Conservation (phyloP, 2,113 vertebrate genomes). For the Melanerpes aurifrons region DNA sequence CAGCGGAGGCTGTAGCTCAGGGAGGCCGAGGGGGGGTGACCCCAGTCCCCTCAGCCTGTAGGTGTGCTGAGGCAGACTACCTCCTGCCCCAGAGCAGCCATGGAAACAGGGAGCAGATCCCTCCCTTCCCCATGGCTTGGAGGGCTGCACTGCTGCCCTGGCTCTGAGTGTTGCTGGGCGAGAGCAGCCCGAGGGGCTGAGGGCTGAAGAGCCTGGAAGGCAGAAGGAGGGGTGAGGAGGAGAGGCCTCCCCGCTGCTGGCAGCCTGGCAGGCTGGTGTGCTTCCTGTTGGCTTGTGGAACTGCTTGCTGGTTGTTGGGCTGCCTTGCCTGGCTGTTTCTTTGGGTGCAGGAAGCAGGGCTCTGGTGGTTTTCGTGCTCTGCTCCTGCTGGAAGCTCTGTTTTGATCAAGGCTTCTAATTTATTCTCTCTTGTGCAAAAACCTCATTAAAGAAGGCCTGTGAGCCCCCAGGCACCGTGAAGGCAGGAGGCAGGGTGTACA, state of each 20-base stretch:
- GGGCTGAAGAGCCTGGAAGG: fast-evolving
- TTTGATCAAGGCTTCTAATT: conserved; percentile 23
- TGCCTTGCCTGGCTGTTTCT: neutral
- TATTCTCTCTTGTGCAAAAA: conserved; percentile 3
- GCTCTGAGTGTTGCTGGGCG: neutral
- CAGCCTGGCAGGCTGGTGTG: neutral
- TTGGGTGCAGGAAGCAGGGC: neutral
- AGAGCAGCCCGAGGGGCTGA: fast-evolving
- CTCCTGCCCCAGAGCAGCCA: neutral
- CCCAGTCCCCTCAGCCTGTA: fast-evolving
- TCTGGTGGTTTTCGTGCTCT: neutral
- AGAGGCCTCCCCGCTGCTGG: fast-evolving
- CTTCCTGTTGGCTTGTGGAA: neutral
- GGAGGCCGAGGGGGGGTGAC: neutral
- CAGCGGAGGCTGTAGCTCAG: fast-evolving
- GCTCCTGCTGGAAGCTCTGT: conserved; percentile 2
- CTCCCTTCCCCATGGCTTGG: fast-evolving
- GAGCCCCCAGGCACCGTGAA: neutral
- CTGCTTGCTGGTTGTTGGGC: neutral
- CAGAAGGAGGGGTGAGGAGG: fast-evolving
- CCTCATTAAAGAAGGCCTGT: neutral
- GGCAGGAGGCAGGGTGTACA: fast-evolving
- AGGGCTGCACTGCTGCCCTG: fast-evolving
- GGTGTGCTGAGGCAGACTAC: fast-evolving
- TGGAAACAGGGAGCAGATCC: fast-evolving